These are phyloP conservation scores for Dendrolimus pini DNA, from an alignment of 2,888 invertebrate genomes.

Conservation along the genomic window DNA sequence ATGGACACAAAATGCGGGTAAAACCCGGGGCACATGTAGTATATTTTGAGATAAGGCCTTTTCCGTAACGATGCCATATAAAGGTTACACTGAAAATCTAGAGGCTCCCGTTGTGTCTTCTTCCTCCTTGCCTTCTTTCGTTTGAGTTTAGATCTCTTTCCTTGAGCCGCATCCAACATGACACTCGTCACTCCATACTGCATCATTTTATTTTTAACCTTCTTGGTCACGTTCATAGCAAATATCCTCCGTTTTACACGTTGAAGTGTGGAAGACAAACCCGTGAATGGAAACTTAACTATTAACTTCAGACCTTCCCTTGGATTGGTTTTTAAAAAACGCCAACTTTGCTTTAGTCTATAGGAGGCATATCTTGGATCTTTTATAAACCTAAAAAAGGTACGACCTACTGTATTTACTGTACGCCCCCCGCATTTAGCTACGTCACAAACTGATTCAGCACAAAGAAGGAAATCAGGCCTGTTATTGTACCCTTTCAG, in stretches of 20 bases:
- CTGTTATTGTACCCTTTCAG: slow-evolving; percentile 10
- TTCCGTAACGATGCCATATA: slow-evolving; percentile 36
- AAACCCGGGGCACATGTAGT: slow-evolving; percentile 37
- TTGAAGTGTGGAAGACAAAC: slow-evolving; percentile 12
- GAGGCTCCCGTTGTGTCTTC: slow-evolving; percentile 9
- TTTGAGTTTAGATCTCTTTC: slow-evolving; percentile 13
- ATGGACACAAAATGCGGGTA: slow-evolving; percentile 39
- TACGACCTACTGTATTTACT: slow-evolving; percentile 9
- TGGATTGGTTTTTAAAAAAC: not conserved
- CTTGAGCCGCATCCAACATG: slow-evolving; percentile 21
- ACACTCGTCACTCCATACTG: slow-evolving; percentile 18
- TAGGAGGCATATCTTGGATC: slow-evolving; percentile 19
- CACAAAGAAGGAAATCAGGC: slow-evolving; percentile 14
- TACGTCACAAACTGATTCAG: slow-evolving; percentile 21
- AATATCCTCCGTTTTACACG: slow-evolving; percentile 20
- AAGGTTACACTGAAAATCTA: slow-evolving; percentile 30
- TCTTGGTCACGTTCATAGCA: slow-evolving; percentile 15
- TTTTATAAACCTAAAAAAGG: slow-evolving; percentile 14
- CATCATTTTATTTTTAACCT: slow-evolving; percentile 15
- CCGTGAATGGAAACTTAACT: not conserved
- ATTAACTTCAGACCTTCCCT: not conserved
- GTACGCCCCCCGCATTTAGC: slow-evolving; percentile 12
- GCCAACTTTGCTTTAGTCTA: slow-evolving; percentile 9
- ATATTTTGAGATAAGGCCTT: slow-evolving; percentile 30
- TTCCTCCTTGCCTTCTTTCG: slow-evolving; percentile 9